Conservation (phyloP, 2,113 vertebrate species). For the Plecturocebus donacophilus region DNA sequence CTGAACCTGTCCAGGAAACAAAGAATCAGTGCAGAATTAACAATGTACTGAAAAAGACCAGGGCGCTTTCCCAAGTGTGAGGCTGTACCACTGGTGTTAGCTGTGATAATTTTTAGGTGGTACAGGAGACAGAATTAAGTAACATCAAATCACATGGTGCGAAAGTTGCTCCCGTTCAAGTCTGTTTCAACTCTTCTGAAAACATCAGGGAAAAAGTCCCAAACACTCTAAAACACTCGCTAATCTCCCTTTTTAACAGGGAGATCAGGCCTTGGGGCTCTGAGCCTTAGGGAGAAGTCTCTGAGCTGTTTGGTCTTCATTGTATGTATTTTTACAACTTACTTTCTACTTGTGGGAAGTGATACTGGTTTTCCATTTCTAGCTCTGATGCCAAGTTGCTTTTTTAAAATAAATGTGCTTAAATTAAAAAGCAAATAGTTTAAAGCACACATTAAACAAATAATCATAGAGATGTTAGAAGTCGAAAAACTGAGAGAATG, state of each 20-base stretch:
- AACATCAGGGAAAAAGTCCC: background rate
- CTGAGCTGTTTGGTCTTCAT: slow-evolving; percentile 28
- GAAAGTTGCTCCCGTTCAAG: background rate
- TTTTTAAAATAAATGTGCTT: slow-evolving; percentile 50
- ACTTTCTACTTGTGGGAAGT: slow-evolving; percentile 64
- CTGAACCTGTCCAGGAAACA: background rate
- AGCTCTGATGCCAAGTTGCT: slow-evolving; percentile 53
- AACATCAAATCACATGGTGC: background rate
- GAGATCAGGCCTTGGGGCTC: slow-evolving; percentile 48
- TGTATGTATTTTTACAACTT: slow-evolving; percentile 63
- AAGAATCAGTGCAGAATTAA: background rate
- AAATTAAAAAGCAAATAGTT: slow-evolving; percentile 51
- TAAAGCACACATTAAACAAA: slow-evolving; percentile 46
- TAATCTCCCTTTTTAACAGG: background rate
- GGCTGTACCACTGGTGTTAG: background rate
- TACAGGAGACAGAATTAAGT: background rate
- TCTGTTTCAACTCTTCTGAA: background rate
- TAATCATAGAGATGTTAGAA: background rate
- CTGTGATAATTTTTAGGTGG: background rate
- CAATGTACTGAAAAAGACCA: background rate
- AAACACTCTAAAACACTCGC: background rate
- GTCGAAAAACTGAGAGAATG: background rate
- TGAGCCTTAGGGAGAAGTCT: background rate
- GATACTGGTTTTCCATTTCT: slow-evolving; percentile 62
- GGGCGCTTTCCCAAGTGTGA: background rate